Base-by-base conservation (phyloP, 1,140 invertebrate genomes). In the Drosophila orena region DNA sequence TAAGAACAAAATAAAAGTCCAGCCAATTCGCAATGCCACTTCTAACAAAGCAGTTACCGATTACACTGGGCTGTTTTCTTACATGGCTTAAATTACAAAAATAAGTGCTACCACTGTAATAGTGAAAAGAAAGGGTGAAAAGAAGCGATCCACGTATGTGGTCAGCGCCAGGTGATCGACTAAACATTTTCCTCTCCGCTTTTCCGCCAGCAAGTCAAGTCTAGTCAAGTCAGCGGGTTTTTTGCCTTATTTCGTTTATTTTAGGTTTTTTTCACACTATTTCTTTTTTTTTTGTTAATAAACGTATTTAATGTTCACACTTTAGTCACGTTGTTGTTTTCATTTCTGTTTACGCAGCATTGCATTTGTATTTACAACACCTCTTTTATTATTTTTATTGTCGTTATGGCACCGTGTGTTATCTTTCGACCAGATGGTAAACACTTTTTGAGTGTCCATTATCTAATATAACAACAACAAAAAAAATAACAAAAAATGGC, bases 241-340 rank as follows among this genome's bases (percentile, higher is more conserved):
- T 60, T 57, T 66, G 64, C 43, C 53, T 50, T 46, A 53, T 53
- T 52, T 64, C 34, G 47, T 62, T 79, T 79, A 61, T 50, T 83
- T 75, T 58, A 43, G 30, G 17, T 44, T 77, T 60, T 74, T 55
- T 47, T 38, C 37, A 30, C 44, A 68, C 22, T 64, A 57, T 46
- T 53, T 40, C 2, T 38, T 30, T 56, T 69, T 65, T 60, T 57
- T 34, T 68, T 68, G 34, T 68, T 77, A 54, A 65, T 70, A 81
- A 78, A 64, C 88, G 64, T 89, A 77, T 89, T 90, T 89, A 88
- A 80, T 88, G 84, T 89, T 86, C 83, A 79, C 83, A 86, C 84
- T 83, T 83, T 83, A 83, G 83, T 89, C 84, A 89, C 79, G 83
- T 77, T 83, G 78, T 79, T 86, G 43, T 86, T 86, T 68, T 78